Base-by-base conservation (phyloP, 2,888 invertebrate genomes). In the Tinea pellionella region DNA sequence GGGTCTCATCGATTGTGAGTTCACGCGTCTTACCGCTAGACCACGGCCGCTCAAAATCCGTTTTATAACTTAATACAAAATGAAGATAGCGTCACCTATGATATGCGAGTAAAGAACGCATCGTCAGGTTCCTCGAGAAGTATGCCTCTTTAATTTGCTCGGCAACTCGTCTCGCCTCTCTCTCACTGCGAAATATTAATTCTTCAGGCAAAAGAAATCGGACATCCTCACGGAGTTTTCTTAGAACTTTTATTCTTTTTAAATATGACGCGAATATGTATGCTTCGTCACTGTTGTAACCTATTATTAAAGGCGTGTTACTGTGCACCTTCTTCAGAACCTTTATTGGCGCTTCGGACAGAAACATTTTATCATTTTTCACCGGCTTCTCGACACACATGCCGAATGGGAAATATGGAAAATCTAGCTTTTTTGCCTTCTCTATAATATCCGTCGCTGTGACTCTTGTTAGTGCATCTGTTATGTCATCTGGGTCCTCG, bases 251-350 rank as follows among this genome's bases (percentile, higher is more conserved):
- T 4, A 67, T 66, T 58, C 71, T 71, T 61, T 68, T 71, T 3
- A 87, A 63, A 58, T 68, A 67, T 6, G 74, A 74, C 0, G 73
- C 66, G 61, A 87, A 86, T 41, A 85, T 70, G 63, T 84, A 85
- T 1, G 75, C 86, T 64, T 87, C 87, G 55, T 85, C 69, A 59
- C 66, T 76, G 58, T 80, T 85, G 60, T 73, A 84, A 6, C 87
- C 87, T 12, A 82, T 75, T 4, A 87, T 76, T 63, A 80, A 66
- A 0, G 87, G 87, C 29, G 83, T 76, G 13, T 65, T 62, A 9
- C 64, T 62, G 43, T 67, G 71, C 19, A 72, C 71, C 30, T 65
- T 68, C 3, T 69, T 67, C 18, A 86, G 59, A 19, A 75, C 59
- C 18, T 75, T 68, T 18, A 73, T 67, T 0, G 87, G 85, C 1